Evolutionary conservation across 2,113 vertebrate genomes (phyloP), one percentile per base, ranked within the genome.

Genomic region (Budorcas taxicolor): DNA sequence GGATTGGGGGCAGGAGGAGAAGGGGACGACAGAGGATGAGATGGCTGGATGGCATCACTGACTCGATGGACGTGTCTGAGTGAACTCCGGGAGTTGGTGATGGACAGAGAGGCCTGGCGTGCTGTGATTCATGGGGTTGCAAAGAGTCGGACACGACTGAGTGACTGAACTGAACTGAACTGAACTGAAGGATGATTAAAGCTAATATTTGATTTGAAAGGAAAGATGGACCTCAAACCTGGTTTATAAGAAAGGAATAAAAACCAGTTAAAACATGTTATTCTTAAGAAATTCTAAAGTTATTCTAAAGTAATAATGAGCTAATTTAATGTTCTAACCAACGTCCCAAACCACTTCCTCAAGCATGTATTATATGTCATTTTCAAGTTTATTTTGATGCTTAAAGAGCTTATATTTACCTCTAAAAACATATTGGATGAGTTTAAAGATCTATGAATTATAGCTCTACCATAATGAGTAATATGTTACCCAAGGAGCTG

Each of bases 201-300:
- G 13, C 36, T 97, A 45, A 67, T 76, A 89, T 85, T 53, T 85
- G 27, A 82, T 82, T 81, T 84, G 11, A 71, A 82, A 76, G 76
- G 64, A 3, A 78, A 10, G 3, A 55, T 2, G 82, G n/a, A 57
- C 8, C 21, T 88, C 45, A 90, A 86, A 57, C 21, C 52, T 52
- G 23, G 23, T 43, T 93, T 95, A 85, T 88, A 76, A 50, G 27
- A 53, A 64, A 31, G 7, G 92, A 87, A 53, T 17, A 33, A 55
- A 27, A 81, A 53, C 31, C n/a, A 95, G 91, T 82, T 95, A 92
- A 89, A 90, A 64, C 62, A 83, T n/a, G n/a, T 90, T 62, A 62
- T 62, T 31, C 58, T 60, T 31, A 31, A 14, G 27, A 27, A 60
- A 14, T 60, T 60, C 12, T 29, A 31, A 60, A 60, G 12, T 60